Base-by-base conservation (phyloP, 2,113 vertebrate species). In the Spheniscus mendiculus region DNA sequence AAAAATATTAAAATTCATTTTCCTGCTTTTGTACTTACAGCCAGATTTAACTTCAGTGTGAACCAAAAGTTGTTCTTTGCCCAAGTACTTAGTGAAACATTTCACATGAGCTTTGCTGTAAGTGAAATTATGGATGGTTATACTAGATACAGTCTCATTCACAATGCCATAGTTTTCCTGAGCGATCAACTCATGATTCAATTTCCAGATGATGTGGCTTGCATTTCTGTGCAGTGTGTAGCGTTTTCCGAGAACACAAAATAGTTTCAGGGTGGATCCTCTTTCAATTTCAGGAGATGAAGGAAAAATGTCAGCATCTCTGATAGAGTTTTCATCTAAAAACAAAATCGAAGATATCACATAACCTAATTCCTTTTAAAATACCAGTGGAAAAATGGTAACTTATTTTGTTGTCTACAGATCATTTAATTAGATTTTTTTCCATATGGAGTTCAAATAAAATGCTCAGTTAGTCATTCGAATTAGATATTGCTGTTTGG, bases 141-240 rank as follows among this genome's bases (percentile, higher is more conserved):
- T 4, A 89, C 61, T 83, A 61, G 92, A 97, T 42, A 97, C 93
- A 47, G 90, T 97, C 44, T 97, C 88, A 1, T 98, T 98, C 71
- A 98, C 77, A 78, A 85, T 36, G 5, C 44, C 34, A 19, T 71
- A 95, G 45, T 94, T 84, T 55, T 95, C 93, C 87, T 58, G 50
- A 83, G 93, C 8, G 74, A 97, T 94, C 62, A 92, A 5, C 62
- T 87, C 50, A 74, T 90, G 56, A 52, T 97, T 97, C 76, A 98
- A 19, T 69, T 78, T 97, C 97, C 98, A 98, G 73, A 97, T 93
- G 17, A 98, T 90, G n/a, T 97, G 72, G 72, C 89, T 97, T 95
- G 97, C 96, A 59, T 97, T 98, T 83, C 91, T 90, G 42, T 72
- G 83, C 84, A 58, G 42, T 2, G 5, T 38, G 18, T 93, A 73